phyloP scores from a whole-genome alignment of 2,113 vertebrate genomes.

The Notothenia rossii region DNA sequence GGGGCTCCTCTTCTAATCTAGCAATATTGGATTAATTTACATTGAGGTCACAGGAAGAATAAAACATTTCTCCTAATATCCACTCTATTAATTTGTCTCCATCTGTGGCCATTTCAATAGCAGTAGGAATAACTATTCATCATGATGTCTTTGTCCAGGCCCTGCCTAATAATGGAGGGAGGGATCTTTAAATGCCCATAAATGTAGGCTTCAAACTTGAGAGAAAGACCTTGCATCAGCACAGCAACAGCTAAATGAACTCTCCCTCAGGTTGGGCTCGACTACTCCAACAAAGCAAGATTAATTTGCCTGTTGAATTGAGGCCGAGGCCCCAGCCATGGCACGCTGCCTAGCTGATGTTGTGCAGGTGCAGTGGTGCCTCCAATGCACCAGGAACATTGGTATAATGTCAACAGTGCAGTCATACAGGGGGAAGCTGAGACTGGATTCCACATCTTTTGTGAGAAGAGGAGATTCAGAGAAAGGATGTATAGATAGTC shows the following conservation, averaged over 20 bases:
- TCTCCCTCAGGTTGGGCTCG: conserved; percentile 73
- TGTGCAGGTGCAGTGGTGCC: conserved; percentile 54
- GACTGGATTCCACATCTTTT: conserved; percentile 9
- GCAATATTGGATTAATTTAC: conserved; percentile 61
- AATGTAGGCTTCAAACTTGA: conserved; percentile 77
- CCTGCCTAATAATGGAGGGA: conserved; percentile 75
- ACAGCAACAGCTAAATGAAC: conserved; percentile 72
- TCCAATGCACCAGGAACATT: conserved; percentile 46
- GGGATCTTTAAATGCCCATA: conserved; percentile 83
- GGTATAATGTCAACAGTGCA: conserved; percentile 60
- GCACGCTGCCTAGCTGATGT: conserved; percentile 75
- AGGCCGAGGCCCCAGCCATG: conserved; percentile 72
- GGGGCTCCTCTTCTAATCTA: conserved; percentile 56
- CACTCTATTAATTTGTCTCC: conserved; percentile 71
- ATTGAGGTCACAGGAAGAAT: conserved; percentile 66
- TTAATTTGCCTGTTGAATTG: conserved; percentile 86
- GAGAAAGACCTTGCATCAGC: conserved; percentile 83
- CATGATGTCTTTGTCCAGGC: conserved; percentile 56
- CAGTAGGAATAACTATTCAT: conserved; percentile 80
- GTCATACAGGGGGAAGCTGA: conserved; percentile 33
- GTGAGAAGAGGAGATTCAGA: conserved; percentile 11
- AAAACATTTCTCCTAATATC: conserved; percentile 72
- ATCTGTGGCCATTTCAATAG: conserved; percentile 69
- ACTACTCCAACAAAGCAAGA: conserved; percentile 85
- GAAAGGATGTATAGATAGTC: conserved; percentile 8